Conservation (phyloP, 2,888 invertebrate species). For the Pinctada fucata region DNA sequence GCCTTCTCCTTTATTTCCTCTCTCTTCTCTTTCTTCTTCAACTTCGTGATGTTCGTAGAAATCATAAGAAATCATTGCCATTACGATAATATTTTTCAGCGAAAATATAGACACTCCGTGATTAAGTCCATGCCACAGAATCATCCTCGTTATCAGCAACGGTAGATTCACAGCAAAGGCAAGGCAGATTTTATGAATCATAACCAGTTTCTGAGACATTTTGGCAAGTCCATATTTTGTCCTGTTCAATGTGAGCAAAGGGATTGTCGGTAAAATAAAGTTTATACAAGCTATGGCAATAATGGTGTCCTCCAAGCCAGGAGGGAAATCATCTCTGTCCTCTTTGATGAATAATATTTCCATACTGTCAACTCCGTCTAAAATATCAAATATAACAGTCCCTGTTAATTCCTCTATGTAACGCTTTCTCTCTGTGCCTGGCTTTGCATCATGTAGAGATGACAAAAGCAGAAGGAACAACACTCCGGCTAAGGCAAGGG, state of each 20-base stretch:
- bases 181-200: constrained; percentile 78
- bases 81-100: constrained; percentile 80
- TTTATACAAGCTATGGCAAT: constrained; percentile 79
- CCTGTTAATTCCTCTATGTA: constrained; percentile 79
- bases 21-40: constrained; percentile 23
- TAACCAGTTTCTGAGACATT: constrained; percentile 62
- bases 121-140: constrained; percentile 78
- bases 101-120: constrained; percentile 80
- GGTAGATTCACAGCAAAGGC: constrained; percentile 80
- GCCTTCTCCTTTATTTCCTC: neutral
- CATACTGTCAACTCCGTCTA: constrained; percentile 80
- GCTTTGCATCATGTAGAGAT: constrained; percentile 79
- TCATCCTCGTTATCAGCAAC: constrained; percentile 79
- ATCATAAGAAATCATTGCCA: constrained; percentile 76
- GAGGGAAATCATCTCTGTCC: constrained; percentile 54
- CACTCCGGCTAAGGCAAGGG: constrained; percentile 78
- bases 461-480: constrained; percentile 80
- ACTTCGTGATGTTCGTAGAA: constrained; percentile 52
- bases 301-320: constrained; percentile 77
- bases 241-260: constrained; percentile 79
- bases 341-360: constrained; percentile 77
- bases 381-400: constrained; percentile 80
- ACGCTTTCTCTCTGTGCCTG: constrained; percentile 77
- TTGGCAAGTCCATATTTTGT: constrained; percentile 76
- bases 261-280: constrained; percentile 80